These are phyloP conservation scores for Protaetia brevitarsis DNA, from an alignment of 1,140 invertebrate species.

Conservation along the genomic window DNA sequence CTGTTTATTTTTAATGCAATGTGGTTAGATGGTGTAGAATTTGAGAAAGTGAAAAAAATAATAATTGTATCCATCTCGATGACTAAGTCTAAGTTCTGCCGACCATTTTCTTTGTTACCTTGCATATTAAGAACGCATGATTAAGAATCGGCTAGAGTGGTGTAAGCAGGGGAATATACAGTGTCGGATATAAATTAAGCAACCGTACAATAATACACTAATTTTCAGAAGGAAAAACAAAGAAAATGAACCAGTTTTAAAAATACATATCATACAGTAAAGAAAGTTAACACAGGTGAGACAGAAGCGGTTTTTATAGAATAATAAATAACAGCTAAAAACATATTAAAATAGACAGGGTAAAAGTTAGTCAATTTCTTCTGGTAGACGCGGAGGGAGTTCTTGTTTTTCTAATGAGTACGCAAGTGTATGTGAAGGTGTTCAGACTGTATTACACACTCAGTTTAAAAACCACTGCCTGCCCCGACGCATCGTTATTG, in stretches of 20 bases:
- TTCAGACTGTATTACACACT: not conserved
- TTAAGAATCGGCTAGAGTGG: too few species aligned
- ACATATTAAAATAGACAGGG: not conserved
- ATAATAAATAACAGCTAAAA: not conserved
- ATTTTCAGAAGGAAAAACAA: not conserved
- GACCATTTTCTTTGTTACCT: too few species aligned
- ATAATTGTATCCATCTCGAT: too few species aligned
- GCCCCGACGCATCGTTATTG: not conserved
- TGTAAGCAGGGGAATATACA: too few species aligned
- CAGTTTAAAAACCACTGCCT: not conserved
- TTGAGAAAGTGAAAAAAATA: too few species aligned
- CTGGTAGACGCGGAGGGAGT: not conserved
- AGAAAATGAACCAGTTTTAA: not conserved
- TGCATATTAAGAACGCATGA: too few species aligned
- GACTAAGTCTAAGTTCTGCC: too few species aligned
- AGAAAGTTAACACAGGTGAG: not conserved
- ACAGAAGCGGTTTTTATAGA: not conserved
- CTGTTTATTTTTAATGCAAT: too few species aligned
- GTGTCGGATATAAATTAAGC: conserved; percentile 14
- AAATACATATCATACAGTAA: not conserved
- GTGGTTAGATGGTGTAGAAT: too few species aligned
- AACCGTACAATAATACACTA: not conserved
- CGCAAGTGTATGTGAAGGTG: not conserved
- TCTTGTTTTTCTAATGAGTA: not conserved
- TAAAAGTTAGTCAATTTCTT: not conserved